Evolutionary conservation across 1,140 invertebrate genomes (phyloP).

Genomic region (Myzus persicae): DNA sequence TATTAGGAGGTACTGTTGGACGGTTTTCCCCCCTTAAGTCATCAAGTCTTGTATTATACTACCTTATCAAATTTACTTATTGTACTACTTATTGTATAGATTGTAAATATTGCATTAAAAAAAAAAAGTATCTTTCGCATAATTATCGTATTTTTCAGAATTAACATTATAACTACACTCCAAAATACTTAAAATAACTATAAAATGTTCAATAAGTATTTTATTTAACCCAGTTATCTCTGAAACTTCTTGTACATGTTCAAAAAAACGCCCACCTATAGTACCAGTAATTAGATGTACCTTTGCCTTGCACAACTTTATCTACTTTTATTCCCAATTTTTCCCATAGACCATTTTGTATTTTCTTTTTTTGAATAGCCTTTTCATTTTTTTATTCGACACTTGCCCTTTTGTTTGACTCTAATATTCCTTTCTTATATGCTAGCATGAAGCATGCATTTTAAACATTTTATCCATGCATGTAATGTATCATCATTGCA

Average conservation of each 20-base stretch:
- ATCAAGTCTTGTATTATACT: too few relatives aligned
- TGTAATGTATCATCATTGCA: constrained; percentile 37
- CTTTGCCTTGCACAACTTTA: constrained; percentile 53
- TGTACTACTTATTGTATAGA: too few relatives aligned
- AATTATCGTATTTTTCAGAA: background rate
- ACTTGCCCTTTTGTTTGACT: constrained; percentile 10
- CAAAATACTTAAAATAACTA: constrained; percentile 46
- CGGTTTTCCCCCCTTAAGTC: too few relatives aligned
- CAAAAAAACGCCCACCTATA: constrained; percentile 54
- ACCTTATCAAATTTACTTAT: too few relatives aligned
- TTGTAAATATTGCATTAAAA: too few relatives aligned
- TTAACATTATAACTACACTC: constrained; percentile 59
- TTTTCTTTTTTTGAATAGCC: background rate
- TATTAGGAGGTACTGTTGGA: too few relatives aligned
- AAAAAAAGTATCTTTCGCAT: too few relatives aligned
- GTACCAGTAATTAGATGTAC: constrained; percentile 59
- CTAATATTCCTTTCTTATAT: constrained; percentile 18
- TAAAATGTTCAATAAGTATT: background rate
- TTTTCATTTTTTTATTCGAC: constrained; percentile 36
- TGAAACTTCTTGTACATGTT: background rate
- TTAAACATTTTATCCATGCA: constrained; percentile 29
- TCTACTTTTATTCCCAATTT: constrained; percentile 54
- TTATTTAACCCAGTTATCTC: background rate
- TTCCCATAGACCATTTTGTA: constrained; percentile 10
- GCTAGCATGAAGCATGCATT: constrained; percentile 28